phyloP scores from a whole-genome alignment of 1,140 invertebrate genomes.

The Caenorhabditis tropicalis region DNA sequence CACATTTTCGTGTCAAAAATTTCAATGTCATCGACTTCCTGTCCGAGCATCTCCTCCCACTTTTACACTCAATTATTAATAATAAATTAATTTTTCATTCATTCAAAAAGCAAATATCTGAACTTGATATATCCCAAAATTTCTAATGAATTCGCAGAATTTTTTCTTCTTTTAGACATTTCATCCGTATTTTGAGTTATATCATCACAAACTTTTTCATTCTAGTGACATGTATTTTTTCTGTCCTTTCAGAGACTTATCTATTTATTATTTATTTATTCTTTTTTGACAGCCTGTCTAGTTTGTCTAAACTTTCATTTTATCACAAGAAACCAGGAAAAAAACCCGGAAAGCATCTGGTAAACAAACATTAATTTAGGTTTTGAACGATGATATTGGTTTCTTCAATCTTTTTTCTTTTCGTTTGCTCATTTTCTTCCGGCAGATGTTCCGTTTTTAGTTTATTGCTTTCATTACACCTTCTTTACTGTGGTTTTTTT shows the following conservation, averaged over 20 bases:
- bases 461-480: slow-evolving; percentile 10
- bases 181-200: too few relatives aligned
- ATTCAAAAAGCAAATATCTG: not conserved
- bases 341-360: not conserved
- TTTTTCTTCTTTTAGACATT: not conserved
- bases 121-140: slow-evolving; percentile 4
- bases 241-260: too few relatives aligned
- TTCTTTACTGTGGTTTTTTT: not conserved
- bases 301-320: not conserved
- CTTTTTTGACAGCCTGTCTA: not conserved
- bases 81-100: slow-evolving; percentile 1
- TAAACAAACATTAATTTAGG: slow-evolving; percentile 32
- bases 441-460: not conserved
- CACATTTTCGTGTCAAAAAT: not conserved
- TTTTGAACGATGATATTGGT: not conserved
- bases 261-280: not conserved
- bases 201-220: too few relatives aligned
- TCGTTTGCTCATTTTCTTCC: slow-evolving; percentile 15
- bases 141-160: not conserved
- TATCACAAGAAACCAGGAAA: not conserved
- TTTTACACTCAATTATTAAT: slow-evolving; percentile 13
- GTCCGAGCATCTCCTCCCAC: not conserved
- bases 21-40: not conserved
- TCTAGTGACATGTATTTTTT: not conserved
- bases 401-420: not conserved